phyloP scores from a whole-genome alignment of 2,797 vertebrate species.

The Danio kyathit region DNA sequence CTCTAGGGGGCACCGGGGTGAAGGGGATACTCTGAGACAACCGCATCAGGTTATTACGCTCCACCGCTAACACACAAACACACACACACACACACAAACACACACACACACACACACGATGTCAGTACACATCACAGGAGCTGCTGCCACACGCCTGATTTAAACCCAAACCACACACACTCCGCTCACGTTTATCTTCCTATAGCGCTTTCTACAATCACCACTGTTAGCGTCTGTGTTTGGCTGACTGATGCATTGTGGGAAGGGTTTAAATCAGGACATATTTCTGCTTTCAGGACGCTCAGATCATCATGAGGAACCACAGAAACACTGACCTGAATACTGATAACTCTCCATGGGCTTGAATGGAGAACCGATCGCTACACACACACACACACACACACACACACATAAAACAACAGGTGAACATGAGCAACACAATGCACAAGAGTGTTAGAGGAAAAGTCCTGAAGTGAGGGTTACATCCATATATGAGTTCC shows the following conservation, averaged over 20 bases:
- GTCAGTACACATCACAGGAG: conserved; percentile 14
- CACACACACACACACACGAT: conserved; percentile 7
- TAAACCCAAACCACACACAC: not conserved
- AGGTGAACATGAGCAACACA: not conserved
- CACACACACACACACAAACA: conserved; percentile 19
- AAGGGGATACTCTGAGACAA: conserved; percentile 98
- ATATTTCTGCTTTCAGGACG: not conserved
- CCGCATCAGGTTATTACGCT: conserved; percentile 99
- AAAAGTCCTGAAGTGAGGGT: not conserved
- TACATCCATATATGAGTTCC: no score
- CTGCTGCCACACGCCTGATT: not conserved
- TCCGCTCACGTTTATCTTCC: not conserved
- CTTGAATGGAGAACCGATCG: conserved; percentile 97
- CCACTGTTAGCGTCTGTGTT: not conserved
- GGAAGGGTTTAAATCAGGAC: conserved; percentile 23
- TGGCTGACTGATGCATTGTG: not conserved
- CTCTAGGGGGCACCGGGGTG: conserved; percentile 97
- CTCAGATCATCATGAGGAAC: not conserved
- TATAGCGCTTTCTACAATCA: not conserved
- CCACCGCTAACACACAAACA: conserved; percentile 85
- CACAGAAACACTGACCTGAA: conserved; percentile 84
- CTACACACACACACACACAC: conserved; percentile 69
- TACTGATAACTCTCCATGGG: conserved; percentile 97
- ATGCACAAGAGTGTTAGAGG: not conserved
- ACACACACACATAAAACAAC: not conserved